Evolutionary conservation across 2,888 invertebrate species (phyloP).

Genomic region (Tipula lateralis): DNA sequence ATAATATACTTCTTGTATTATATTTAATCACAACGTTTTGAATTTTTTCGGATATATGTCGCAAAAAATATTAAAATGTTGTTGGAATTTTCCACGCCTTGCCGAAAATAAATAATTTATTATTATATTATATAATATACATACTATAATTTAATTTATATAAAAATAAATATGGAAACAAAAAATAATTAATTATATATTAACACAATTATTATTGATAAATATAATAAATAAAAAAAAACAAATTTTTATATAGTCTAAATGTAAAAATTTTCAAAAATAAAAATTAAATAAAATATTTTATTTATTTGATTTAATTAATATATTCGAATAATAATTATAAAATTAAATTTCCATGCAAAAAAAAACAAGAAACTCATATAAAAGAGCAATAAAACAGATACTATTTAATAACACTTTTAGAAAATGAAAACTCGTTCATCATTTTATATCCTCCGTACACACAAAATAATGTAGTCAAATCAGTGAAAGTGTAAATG

Average conservation of each 20-base stretch:
- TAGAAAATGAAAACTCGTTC: background rate
- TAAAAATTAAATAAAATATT: background rate
- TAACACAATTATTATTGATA: background rate
- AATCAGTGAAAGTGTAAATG: conserved; percentile 2
- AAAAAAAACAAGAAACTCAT: background rate
- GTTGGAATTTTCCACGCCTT: conserved; percentile 13
- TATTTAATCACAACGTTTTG: background rate
- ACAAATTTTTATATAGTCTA: background rate
- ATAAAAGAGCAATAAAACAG: background rate
- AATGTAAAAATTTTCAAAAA: conserved; percentile 1
- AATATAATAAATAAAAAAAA: background rate
- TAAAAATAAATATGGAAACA: background rate
- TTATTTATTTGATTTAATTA: background rate
- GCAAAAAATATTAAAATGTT: background rate
- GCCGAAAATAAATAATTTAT: background rate
- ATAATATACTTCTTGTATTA: background rate
- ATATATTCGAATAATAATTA: background rate
- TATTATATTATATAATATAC: background rate
- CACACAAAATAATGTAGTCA: background rate
- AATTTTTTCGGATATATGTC: background rate
- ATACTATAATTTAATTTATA: background rate
- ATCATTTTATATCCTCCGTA: background rate
- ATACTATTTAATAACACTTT: background rate
- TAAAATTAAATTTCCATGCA: background rate
- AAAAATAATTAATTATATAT: background rate